Conservation (phyloP, 2,797 vertebrate genomes). For the Eutrigla gurnardus region DNA sequence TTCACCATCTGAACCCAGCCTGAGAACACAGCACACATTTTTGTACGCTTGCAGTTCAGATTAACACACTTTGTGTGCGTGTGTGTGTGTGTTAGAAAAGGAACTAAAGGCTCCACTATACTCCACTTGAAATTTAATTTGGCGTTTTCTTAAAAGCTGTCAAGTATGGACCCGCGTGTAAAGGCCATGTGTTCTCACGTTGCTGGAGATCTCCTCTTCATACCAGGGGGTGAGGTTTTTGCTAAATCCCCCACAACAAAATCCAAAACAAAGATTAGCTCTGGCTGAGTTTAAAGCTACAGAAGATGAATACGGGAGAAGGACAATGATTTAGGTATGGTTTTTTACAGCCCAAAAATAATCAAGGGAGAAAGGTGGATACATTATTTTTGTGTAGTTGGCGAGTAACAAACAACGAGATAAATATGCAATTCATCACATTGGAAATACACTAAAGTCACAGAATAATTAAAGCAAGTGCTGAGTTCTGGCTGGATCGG, state of each 20-base stretch:
- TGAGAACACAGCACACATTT: constrained; percentile 44
- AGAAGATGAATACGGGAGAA: background rate
- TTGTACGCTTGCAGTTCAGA: constrained; percentile 31
- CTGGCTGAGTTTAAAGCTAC: background rate
- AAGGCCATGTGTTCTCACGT: constrained; percentile 19
- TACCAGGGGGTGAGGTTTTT: constrained; percentile 16
- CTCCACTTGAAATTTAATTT: constrained; percentile 29
- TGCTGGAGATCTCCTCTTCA: constrained; percentile 18
- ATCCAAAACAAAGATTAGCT: constrained; percentile 38
- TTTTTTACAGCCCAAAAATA: background rate
- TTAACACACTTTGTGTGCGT: constrained; percentile 40
- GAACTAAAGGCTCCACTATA: constrained; percentile 35
- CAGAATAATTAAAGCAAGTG: background rate
- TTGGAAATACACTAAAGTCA: background rate
- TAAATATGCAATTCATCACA: background rate
- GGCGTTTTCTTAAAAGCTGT: constrained; percentile 26
- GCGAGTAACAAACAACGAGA: background rate
- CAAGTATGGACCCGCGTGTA: constrained; percentile 1
- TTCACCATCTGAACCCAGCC: constrained; percentile 49
- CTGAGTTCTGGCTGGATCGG: background rate
- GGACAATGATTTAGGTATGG: background rate
- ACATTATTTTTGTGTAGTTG: background rate
- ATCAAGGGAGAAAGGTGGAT: background rate
- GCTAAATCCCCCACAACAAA: background rate
- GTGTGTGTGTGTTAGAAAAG: constrained; percentile 16